Evolutionary conservation across 1,140 invertebrate species (phyloP).

Genomic region (Paracyclopina nana): DNA sequence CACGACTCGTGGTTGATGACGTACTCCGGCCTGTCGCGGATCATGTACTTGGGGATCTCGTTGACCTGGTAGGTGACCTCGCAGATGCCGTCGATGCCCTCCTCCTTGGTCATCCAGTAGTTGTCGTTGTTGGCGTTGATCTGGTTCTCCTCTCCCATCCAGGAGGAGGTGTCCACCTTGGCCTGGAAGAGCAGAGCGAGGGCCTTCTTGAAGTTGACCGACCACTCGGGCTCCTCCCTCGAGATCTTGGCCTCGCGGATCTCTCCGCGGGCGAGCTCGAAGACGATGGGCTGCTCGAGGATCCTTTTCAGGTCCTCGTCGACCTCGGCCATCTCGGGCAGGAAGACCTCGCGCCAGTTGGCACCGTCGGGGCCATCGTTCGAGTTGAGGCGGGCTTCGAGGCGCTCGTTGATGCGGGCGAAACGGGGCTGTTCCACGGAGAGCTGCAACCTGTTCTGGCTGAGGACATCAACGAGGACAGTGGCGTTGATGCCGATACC

Average conservation of each 20-base stretch:
- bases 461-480: conserved; percentile 17
- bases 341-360: conserved; percentile 4
- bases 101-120: conserved; percentile 11
- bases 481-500: conserved; percentile 19
- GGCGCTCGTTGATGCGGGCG: background rate
- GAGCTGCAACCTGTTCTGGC: background rate
- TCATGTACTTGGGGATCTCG: conserved; percentile 13
- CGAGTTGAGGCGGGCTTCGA: background rate
- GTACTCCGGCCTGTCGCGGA: conserved; percentile 7
- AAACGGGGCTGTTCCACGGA: background rate
- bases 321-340: background rate
- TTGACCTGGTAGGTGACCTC: conserved; percentile 14
- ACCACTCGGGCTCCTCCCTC: conserved; percentile 13
- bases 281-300: conserved; percentile 4
- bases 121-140: conserved; percentile 9
- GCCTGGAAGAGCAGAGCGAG: conserved; percentile 4
- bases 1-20: conserved; percentile 1
- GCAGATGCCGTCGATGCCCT: conserved; percentile 11
- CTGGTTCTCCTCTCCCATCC: conserved; percentile 1
- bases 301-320: background rate
- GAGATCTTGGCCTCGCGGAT: conserved; percentile 3
- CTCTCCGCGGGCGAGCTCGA: background rate
- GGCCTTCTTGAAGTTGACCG: conserved; percentile 15
- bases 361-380: too few relatives aligned
- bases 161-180: background rate